These are phyloP conservation scores for Cosmorhoe ocellata DNA, from an alignment of 2,888 invertebrate species.

Conservation along the genomic window DNA sequence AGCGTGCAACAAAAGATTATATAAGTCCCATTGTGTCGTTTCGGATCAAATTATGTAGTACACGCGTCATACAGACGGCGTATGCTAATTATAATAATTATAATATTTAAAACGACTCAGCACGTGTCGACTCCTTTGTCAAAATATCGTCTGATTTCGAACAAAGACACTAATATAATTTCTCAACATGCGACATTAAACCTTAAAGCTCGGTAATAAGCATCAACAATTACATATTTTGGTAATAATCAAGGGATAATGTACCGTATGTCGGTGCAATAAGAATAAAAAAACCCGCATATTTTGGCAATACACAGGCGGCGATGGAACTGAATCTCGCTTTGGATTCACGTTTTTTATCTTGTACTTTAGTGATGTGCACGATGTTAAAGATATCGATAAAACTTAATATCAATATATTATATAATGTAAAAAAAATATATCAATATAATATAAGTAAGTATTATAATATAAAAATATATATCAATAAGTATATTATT, in stretches of 20 bases:
- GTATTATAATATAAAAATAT: too few relatives aligned
- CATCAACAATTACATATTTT: neutral
- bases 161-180: constrained; percentile 35
- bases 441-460: too few relatives aligned
- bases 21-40: constrained; percentile 13
- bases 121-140: constrained; percentile 50
- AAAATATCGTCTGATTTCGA: constrained; percentile 37
- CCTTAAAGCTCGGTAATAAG: constrained; percentile 8
- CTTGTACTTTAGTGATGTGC: constrained; percentile 39
- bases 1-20: neutral
- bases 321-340: constrained; percentile 21
- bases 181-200: constrained; percentile 3
- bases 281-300: constrained; percentile 21
- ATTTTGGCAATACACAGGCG: constrained; percentile 20
- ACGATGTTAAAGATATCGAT: constrained; percentile 23
- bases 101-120: constrained; percentile 26
- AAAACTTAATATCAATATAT: constrained; percentile 5
- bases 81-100: constrained; percentile 27
- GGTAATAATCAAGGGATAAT: constrained; percentile 10
- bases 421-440: neutral
- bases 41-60: constrained; percentile 22
- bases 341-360: constrained; percentile 37
- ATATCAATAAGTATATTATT: too few relatives aligned
- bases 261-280: constrained; percentile 23
- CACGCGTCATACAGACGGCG: constrained; percentile 23